Conservation (phyloP, 2,888 invertebrate genomes). For the Lutraria lutraria region DNA sequence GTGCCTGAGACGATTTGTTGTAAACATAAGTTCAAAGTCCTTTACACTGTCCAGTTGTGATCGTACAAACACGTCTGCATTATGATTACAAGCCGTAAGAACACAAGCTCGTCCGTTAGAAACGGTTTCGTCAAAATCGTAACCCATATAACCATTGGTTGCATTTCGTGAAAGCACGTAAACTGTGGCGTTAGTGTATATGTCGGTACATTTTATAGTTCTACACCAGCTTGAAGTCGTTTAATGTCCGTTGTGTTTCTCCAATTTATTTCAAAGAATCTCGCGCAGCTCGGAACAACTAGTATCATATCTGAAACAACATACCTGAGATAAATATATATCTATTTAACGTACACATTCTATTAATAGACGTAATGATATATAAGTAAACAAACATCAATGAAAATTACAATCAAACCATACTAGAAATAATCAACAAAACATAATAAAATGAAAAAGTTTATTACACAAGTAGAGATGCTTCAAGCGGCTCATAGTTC, state of each 20-base stretch:
- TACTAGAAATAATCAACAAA: background rate
- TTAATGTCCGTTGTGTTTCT: background rate
- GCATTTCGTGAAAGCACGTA: background rate
- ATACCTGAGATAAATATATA: background rate
- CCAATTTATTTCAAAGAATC: conserved; percentile 5
- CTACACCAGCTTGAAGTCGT: background rate
- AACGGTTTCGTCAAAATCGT: background rate
- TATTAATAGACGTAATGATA: background rate
- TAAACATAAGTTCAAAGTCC: conserved; percentile 12
- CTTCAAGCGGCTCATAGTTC: background rate
- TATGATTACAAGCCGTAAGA: background rate
- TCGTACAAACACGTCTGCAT: background rate
- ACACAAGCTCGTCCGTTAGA: background rate
- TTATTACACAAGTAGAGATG: conserved; percentile 14
- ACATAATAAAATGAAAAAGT: background rate
- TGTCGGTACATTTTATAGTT: background rate
- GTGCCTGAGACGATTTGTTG: background rate
- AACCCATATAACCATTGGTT: background rate
- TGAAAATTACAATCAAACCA: background rate
- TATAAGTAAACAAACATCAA: too few species aligned
- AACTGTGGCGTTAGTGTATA: background rate
- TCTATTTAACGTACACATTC: background rate
- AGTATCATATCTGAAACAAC: background rate
- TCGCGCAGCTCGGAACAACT: background rate
- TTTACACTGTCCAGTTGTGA: background rate